A percentile compares a stretch with the other conserved stretches of the same genome.
phyloP scores from a whole-genome alignment of 2,888 invertebrate species.

The Aplocera efformata region DNA sequence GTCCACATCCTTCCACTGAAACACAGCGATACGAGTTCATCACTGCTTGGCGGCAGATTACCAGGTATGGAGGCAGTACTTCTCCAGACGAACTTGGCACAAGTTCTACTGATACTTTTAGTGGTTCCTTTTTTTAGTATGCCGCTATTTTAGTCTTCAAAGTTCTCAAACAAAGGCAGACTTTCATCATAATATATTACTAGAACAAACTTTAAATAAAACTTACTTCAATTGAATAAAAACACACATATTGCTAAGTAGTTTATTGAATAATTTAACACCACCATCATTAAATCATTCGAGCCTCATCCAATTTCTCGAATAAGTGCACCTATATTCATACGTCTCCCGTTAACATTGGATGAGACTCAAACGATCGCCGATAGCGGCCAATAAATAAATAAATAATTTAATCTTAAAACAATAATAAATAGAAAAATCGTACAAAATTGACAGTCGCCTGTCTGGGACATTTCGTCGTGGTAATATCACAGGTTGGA shows the following conservation, averaged over 20 bases:
- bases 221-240: constrained; percentile 8
- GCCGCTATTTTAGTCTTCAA: no score
- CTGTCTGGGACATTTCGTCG: constrained; percentile 45
- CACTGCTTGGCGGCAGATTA: no score
- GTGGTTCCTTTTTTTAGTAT: no score
- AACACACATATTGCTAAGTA: constrained; percentile 20
- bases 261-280: constrained; percentile 28
- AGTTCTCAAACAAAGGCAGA: no score
- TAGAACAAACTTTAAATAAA: background rate
- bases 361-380: constrained; percentile 51
- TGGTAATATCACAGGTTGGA: constrained; percentile 68
- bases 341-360: constrained; percentile 65
- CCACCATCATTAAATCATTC: constrained; percentile 39
- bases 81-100: no score
- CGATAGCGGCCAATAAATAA: constrained; percentile 45
- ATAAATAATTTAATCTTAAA: constrained; percentile 59
- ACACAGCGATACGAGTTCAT: no score
- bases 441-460: constrained; percentile 47
- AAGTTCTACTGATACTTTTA: no score
- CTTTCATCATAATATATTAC: no score
- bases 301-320: constrained; percentile 65
- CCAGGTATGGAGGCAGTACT: no score
- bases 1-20: no score
- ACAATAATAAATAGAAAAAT: constrained; percentile 49
- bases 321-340: constrained; percentile 74